These are phyloP conservation scores for Astur gentilis DNA, from an alignment of 2,113 vertebrate species.

Conservation along the genomic window DNA sequence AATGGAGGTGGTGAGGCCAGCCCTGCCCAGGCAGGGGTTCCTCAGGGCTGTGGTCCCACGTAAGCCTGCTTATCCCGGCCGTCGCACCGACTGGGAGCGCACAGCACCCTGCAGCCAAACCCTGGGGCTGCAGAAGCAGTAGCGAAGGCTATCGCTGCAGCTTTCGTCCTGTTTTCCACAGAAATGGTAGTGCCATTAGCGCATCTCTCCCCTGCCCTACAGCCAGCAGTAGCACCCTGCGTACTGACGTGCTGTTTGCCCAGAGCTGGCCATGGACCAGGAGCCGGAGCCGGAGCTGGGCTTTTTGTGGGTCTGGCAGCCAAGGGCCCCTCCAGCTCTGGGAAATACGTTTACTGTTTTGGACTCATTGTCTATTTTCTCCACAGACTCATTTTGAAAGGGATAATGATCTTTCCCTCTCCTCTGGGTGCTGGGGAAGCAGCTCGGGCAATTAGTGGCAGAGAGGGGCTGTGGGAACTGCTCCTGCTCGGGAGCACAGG, in stretches of 20 bases:
- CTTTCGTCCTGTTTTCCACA: not conserved
- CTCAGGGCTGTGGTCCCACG: not conserved
- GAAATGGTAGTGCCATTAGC: not conserved
- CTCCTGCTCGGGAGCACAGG: not conserved
- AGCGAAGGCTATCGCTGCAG: accelerated
- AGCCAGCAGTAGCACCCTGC: accelerated
- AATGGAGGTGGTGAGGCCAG: not conserved
- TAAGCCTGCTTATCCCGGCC: not conserved
- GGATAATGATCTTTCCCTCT: constrained; percentile 30
- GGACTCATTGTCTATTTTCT: not conserved
- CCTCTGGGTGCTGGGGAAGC: not conserved
- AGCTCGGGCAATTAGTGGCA: not conserved
- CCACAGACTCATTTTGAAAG: constrained; percentile 12
- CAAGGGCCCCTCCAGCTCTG: not conserved
- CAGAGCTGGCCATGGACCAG: not conserved
- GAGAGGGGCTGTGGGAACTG: not conserved
- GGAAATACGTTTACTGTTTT: not conserved
- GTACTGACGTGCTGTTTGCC: not conserved
- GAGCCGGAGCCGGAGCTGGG: accelerated
- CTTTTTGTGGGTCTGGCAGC: not conserved
- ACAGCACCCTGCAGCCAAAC: not conserved
- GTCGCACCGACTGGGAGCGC: accelerated
- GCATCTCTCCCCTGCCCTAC: not conserved
- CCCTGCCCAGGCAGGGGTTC: not conserved
- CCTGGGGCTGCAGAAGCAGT: not conserved